Percentiles rank a stretch among this genome's conserved stretches.
Conservation (phyloP, 2,797 vertebrate genomes). For the Megalops cyprinoides region DNA sequence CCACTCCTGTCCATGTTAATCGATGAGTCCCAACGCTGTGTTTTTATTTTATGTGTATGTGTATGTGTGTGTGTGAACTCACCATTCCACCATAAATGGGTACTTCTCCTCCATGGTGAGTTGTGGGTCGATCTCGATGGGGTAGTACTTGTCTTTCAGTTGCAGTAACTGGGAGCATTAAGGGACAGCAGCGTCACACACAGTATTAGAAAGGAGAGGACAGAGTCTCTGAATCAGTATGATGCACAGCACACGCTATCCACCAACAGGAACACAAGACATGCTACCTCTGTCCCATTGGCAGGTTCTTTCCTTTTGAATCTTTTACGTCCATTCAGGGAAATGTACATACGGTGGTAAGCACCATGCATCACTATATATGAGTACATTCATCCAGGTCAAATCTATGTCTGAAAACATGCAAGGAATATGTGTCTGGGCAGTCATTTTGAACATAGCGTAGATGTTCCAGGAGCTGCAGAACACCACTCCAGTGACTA, state of each 20-base stretch:
- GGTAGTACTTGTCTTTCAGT: conserved; percentile 92
- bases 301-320: not conserved
- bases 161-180: conserved; percentile 75
- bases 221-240: not conserved
- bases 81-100: conserved; percentile 97
- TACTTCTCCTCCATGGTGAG: conserved; percentile 92
- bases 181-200: not conserved
- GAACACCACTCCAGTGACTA: not conserved
- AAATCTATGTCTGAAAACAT: not conserved
- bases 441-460: not conserved
- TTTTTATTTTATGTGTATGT: too few relatives aligned
- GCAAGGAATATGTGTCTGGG: not conserved
- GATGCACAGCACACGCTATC: not conserved
- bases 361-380: not conserved
- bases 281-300: too few relatives aligned
- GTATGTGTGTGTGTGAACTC: conserved; percentile 51
- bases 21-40: too few relatives aligned
- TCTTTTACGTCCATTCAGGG: too few relatives aligned
- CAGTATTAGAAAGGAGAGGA: not conserved
- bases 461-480: not conserved
- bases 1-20: too few relatives aligned
- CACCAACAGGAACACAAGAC: too few relatives aligned
- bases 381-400: not conserved
- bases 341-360: not conserved
- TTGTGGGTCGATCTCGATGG: conserved; percentile 91